Percentiles rank a stretch among this genome's conserved stretches.
Evolutionary conservation across 2,888 invertebrate genomes (phyloP).

Genomic region (Diloba caeruleocephala): DNA sequence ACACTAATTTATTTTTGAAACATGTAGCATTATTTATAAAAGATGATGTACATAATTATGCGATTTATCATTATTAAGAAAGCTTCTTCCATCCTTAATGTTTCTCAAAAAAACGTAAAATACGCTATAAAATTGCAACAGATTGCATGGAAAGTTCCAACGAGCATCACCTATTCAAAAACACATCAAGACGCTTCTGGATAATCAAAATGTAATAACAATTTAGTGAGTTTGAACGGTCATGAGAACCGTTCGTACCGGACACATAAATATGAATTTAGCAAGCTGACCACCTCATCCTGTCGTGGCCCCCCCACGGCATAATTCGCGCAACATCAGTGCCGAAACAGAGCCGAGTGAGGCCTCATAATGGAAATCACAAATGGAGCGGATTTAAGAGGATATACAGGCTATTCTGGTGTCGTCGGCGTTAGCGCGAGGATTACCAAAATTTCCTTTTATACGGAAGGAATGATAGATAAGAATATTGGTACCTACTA

Average conservation of each 20-base stretch:
- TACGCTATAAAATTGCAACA: slow-evolving; percentile 12
- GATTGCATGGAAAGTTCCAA: slow-evolving; percentile 12
- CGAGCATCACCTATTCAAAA: slow-evolving; percentile 27
- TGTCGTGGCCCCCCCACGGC: slow-evolving; percentile 48
- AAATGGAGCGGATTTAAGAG: slow-evolving; percentile 29
- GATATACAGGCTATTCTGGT: slow-evolving; percentile 21
- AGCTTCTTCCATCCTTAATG: too few species aligned
- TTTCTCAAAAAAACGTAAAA: not conserved
- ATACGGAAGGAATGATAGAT: slow-evolving; percentile 4
- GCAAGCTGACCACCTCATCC: slow-evolving; percentile 73
- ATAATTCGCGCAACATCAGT: slow-evolving; percentile 58
- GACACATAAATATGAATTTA: slow-evolving; percentile 85
- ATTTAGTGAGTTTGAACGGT: slow-evolving; percentile 35
- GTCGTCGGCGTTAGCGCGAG: slow-evolving; percentile 9
- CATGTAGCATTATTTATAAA: too few species aligned
- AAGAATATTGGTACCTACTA: too few species aligned
- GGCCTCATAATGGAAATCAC: slow-evolving; percentile 30
- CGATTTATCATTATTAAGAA: too few species aligned
- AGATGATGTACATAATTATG: too few species aligned
- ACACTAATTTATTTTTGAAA: too few species aligned
- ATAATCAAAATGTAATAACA: slow-evolving; percentile 51
- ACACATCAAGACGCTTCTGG: slow-evolving; percentile 32
- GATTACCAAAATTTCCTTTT: slow-evolving; percentile 21
- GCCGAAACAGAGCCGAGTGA: slow-evolving; percentile 57
- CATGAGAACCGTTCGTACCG: slow-evolving; percentile 58